Evolutionary conservation across 2,113 vertebrate genomes (phyloP), one percentile per base, ranked within the genome.

Genomic region (Callionymus lyra): DNA sequence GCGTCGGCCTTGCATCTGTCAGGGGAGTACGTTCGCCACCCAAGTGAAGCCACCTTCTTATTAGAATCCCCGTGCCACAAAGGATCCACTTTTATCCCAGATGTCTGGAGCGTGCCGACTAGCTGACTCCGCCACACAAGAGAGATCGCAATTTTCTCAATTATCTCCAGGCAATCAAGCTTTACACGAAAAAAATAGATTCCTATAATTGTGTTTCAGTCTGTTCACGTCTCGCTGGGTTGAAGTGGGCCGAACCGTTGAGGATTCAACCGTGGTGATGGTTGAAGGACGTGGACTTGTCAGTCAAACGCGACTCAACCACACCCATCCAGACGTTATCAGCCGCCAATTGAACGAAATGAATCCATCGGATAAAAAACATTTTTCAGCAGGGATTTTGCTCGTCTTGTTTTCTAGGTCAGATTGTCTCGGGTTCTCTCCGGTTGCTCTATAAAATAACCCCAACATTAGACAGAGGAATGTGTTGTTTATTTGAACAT

Each of bases 1-100:
- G 63, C 21, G 66, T 56, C 59, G 50, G 58, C 56, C 51, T 47
- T 19, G 56, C 58, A 53, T 61, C 65, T 76, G 72, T 53, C 43
- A n/a, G 19, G 39, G 50, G 57, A 50, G 49, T 43, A 53, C 49
- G 15, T 44, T 27, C 41, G 38, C 49, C 50, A 56, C 68, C 70
- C 50, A 47, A 41, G 19, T 21, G 47, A 38, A 34, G 34, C 56
- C 47, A 64, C 62, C 38, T 72, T 66, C 49, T 27, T 13, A 12
- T 49, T 55, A 45, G 1, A 59, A 45, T 46, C 15, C 12, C 6
- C n/a, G 15, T 11, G 33, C 13, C 27, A 44, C 42, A 51, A 63
- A 53, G 54, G 53, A 45, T 47, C 44, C n/a, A 31, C 49, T 37
- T 41, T 21, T 52, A 13, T 18, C 44, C 53, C 38, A 42, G 10